A percentile compares a stretch with the other conserved stretches of the same genome.
These are phyloP conservation scores for Crematogaster levior DNA, from an alignment of 2,888 invertebrate genomes.

Conservation along the genomic window DNA sequence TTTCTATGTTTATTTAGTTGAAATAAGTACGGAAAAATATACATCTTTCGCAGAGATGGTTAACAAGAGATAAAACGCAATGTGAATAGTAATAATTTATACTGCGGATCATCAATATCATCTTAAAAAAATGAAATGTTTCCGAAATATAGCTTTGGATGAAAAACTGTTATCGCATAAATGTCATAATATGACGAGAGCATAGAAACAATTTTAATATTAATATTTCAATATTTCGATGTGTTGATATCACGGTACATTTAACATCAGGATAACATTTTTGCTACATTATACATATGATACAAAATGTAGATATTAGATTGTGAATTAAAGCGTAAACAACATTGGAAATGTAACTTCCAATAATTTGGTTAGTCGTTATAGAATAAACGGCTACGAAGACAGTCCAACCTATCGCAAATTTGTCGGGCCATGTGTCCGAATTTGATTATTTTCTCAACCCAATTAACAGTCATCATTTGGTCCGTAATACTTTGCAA, in stretches of 20 bases:
- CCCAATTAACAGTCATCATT: conserved; percentile 56
- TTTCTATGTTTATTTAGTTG: background rate
- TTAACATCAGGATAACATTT: background rate
- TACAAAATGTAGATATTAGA: background rate
- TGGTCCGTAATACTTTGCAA: conserved; percentile 40
- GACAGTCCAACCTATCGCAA: background rate
- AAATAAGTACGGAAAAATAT: background rate
- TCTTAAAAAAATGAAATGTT: background rate
- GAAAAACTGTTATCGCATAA: background rate
- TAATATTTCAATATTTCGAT: conserved; percentile 9
- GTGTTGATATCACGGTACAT: background rate
- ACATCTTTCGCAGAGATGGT: background rate
- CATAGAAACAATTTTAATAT: background rate
- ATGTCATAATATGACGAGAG: background rate
- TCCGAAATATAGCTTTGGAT: background rate
- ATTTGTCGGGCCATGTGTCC: conserved; percentile 60
- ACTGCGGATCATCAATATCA: background rate
- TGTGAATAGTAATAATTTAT: background rate
- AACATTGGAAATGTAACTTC: conserved; percentile 16
- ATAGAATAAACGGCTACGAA: background rate
- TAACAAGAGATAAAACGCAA: background rate
- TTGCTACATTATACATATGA: background rate
- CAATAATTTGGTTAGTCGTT: background rate
- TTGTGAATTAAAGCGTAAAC: conserved; percentile 1
- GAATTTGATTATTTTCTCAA: conserved; percentile 63